Evolutionary conservation across 2,888 invertebrate genomes (phyloP), one percentile per base, ranked within the genome.

Genomic region (Xestobium rufovillosum): DNA sequence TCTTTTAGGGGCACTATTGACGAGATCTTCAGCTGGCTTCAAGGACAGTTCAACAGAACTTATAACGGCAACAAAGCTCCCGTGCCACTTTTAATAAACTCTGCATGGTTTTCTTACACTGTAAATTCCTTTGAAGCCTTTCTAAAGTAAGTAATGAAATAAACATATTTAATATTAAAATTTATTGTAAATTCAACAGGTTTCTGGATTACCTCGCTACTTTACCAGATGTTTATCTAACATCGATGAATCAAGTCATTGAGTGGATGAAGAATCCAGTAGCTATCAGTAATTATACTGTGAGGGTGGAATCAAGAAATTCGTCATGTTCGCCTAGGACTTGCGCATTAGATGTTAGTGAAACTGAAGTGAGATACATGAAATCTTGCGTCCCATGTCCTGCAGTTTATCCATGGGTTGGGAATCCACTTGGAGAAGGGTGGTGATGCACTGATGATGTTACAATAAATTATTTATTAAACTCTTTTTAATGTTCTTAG

Each of bases 1-100:
- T 34, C n/a, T 29, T 29, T 10, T 13, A 29, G 23, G 6, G 23
- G 23, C 6, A 19, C 23, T 12, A 43, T 48, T 2, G 39, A 47
- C 1, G 53, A 52, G 4, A 56, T 63, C n/a, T 50, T 47, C 3
- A 37, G 56, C 10, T 66, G 68, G 52, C 49, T 72, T 4, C 53
- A 55, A 46, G 44, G 47, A 2, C 68, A 71, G 47, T 70, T 71
- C 49, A 31, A 59, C 9, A 50, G 56, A 4, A 61, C 62, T 43
- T 69, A 69, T 48, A 42, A 49, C 2, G 51, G 49, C 2, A 66
- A 64, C 40, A 56, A 56, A 29, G 69, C 70, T n/a, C 75, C 73
- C 3, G 61, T 70, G 36, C 69, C 68, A 2, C 47, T 74, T 2
- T 59, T 66, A 29, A 48, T 70, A 12, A 68, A 69, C 42, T 65